phyloP scores from a whole-genome alignment of 2,888 invertebrate genomes.

The Escarpia spicata region DNA sequence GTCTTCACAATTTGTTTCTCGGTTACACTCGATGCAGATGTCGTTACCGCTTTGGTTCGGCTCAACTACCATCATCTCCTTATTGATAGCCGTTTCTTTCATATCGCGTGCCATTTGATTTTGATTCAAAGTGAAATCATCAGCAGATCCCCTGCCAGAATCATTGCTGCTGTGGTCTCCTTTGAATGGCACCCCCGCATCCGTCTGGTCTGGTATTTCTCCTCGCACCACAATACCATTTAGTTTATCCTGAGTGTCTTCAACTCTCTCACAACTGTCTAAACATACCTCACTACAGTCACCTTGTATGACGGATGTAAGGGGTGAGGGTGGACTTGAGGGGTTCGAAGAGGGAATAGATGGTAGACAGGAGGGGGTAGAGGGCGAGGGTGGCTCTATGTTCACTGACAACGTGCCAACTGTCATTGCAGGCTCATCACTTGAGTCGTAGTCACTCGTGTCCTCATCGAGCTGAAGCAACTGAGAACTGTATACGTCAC shows the following conservation, averaged over 20 bases:
- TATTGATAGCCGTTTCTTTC: not conserved
- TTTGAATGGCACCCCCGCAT: not conserved
- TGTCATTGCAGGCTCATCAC: not conserved
- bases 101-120: not conserved
- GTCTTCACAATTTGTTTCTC: not conserved
- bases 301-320: not conserved
- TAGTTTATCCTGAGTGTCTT: not conserved
- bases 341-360: too few species aligned
- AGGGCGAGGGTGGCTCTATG: not conserved
- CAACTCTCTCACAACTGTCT: not conserved
- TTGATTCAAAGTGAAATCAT: not conserved
- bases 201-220: not conserved
- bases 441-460: constrained; percentile 61
- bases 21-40: not conserved
- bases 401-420: not conserved
- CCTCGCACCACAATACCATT: not conserved
- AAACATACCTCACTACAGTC: not conserved
- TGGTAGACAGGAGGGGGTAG: not conserved
- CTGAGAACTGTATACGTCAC: constrained; percentile 55
- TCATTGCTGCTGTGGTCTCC: constrained; percentile 12
- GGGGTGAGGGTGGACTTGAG: not conserved
- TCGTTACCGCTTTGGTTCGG: not conserved
- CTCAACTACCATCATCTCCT: not conserved
- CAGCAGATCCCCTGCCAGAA: not conserved
- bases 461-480: constrained; percentile 48